phyloP scores from a whole-genome alignment of 2,797 vertebrate genomes.

The Tapera naevia region DNA sequence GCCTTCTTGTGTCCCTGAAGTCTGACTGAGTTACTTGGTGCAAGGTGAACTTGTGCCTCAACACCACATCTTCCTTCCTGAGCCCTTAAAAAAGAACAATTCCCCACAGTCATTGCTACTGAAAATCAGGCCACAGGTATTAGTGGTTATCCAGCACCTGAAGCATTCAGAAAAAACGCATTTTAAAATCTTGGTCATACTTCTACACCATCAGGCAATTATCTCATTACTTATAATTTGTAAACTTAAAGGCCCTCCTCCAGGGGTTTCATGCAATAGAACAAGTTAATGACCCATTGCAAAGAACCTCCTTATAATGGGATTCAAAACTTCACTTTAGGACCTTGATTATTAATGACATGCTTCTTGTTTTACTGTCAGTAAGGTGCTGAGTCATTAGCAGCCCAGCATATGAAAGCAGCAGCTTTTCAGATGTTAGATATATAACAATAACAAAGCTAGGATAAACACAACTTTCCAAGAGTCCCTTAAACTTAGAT shows the following conservation, averaged over 20 bases:
- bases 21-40: neutral
- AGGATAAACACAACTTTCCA: neutral
- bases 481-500: neutral
- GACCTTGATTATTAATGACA: constrained; percentile 19
- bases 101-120: neutral
- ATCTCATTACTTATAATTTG: neutral
- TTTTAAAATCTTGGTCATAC: neutral
- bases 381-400: neutral
- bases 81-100: neutral
- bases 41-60: neutral
- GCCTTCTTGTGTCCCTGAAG: neutral
- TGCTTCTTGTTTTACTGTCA: neutral
- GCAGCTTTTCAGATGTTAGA: neutral
- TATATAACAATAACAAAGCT: neutral
- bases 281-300: neutral
- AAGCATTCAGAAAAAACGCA: neutral
- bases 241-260: neutral
- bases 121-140: neutral
- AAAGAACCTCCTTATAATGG: neutral
- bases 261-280: neutral
- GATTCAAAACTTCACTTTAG: constrained; percentile 11
- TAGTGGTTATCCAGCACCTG: neutral
- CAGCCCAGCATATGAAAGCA: neutral
- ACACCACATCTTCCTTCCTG: neutral
- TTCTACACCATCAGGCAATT: neutral